Conservation (phyloP, 2,888 invertebrate species). For the Hirtodrosophila alboralis region DNA sequence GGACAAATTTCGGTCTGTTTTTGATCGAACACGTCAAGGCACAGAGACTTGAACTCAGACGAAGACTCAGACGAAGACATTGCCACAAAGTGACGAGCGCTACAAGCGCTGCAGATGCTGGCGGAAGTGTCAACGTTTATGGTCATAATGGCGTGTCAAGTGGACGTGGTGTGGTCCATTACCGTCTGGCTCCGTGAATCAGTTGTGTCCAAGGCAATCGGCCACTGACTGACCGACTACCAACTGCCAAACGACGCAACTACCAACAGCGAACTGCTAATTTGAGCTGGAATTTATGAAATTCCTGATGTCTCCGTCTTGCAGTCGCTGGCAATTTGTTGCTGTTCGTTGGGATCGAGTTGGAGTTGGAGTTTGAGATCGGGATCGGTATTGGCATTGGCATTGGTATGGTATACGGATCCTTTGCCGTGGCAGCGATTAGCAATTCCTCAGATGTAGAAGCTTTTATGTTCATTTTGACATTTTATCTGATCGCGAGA, state of each 20-base stretch:
- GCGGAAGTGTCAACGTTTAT: conserved; percentile 80
- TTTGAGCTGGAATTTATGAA: conserved; percentile 75
- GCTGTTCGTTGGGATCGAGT: conserved; percentile 9
- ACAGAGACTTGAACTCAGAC: neutral
- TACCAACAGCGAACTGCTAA: conserved; percentile 55
- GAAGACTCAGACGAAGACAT: conserved; percentile 26
- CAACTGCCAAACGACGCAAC: conserved; percentile 6
- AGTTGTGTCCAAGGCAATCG: too few species aligned
- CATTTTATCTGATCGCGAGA: conserved; percentile 82
- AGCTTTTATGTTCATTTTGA: conserved; percentile 83
- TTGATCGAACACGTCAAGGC: conserved; percentile 66
- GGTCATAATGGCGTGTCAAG: conserved; percentile 80
- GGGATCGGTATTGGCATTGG: conserved; percentile 19
- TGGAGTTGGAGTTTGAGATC: neutral
- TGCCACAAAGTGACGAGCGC: conserved; percentile 36
- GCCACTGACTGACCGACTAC: conserved; percentile 7
- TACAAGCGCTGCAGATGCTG: conserved; percentile 42
- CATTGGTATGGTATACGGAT: conserved; percentile 28
- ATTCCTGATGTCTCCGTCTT: conserved; percentile 59
- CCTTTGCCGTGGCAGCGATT: conserved; percentile 58
- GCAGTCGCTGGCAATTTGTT: conserved; percentile 63
- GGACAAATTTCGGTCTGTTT: conserved; percentile 77
- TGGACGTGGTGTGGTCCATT: conserved; percentile 78
- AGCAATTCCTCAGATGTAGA: conserved; percentile 81
- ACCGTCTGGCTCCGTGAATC: conserved; percentile 33